phyloP scores from a whole-genome alignment of 2,888 invertebrate species.

The Odontomyia ornata region DNA sequence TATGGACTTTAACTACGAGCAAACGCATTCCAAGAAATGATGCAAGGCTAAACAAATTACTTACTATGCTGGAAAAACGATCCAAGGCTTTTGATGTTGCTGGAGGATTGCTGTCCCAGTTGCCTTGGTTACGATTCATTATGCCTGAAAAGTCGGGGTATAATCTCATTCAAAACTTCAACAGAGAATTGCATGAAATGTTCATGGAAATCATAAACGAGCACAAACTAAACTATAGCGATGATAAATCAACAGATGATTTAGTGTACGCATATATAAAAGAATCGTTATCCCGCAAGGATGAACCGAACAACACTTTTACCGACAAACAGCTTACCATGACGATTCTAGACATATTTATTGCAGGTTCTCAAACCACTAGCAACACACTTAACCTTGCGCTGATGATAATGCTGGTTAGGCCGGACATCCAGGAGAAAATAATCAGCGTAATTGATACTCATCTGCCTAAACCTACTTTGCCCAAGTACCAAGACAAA shows the following conservation, averaged over 20 bases:
- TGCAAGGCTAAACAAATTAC: constrained; percentile 62
- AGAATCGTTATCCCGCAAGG: constrained; percentile 66
- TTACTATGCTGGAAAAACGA: constrained; percentile 65
- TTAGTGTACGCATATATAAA: constrained; percentile 72
- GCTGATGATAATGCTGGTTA: constrained; percentile 69
- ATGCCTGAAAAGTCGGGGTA: constrained; percentile 71
- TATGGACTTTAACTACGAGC: constrained; percentile 72
- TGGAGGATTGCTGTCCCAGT: constrained; percentile 69
- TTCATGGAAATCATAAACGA: constrained; percentile 69
- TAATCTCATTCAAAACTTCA: constrained; percentile 68
- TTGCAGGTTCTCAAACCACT: constrained; percentile 74
- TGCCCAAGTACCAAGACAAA: constrained; percentile 59
- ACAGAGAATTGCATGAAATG: constrained; percentile 66
- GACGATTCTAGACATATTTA: constrained; percentile 73
- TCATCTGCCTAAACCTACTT: constrained; percentile 55
- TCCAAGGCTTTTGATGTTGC: constrained; percentile 69
- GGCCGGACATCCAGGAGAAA: constrained; percentile 69
- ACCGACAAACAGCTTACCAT: constrained; percentile 72
- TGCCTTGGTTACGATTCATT: constrained; percentile 72
- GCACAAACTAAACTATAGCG: constrained; percentile 65
- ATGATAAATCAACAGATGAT: constrained; percentile 66
- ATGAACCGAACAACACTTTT: constrained; percentile 56
- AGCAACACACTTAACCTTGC: constrained; percentile 71
- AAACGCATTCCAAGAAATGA: constrained; percentile 64
- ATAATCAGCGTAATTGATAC: constrained; percentile 68